Evolutionary conservation across 2,113 vertebrate species (phyloP), one percentile per base, ranked within the genome.

Genomic region (Corythoichthys intestinalis): DNA sequence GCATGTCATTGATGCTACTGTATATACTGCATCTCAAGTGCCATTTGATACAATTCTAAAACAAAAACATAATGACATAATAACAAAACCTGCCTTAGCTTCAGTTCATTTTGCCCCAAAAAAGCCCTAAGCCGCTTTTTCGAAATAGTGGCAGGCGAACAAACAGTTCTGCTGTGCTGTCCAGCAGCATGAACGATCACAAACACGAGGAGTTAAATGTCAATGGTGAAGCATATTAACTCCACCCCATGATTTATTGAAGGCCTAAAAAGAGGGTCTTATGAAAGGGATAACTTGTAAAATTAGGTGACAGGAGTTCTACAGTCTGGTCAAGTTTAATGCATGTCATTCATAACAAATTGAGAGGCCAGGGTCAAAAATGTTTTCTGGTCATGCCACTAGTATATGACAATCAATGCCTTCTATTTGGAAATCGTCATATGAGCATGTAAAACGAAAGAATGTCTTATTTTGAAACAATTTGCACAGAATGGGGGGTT

Each of bases 121-220:
- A 28, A 28, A 28, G 20, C 20, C 20, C 20, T 28, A 28, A 28
- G 1, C 20, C 20, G 75, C 75, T 62, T 44, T 65, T 63, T 35
- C 63, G 67, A 65, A 59, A 73, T 59, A 1, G 4, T 44, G 53
- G 44, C 67, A 71, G 77, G 66, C 69, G 63, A 79, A 83, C 82
- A 1, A 79, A 66, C 67, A 67, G 71, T 70, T 79, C 69, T 76
- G 56, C 39, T 71, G 12, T 46, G 48, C 65, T 49, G 70, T 72
- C 80, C 20, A 69, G 74, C 61, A 53, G 74, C 81, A 60, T 80
- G 67, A 80, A 85, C 75, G 74, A 78, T 73, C 73, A 68, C 82
- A 75, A 69, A 71, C 74, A 64, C 1, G 59, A 81, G 69, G 68
- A 80, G 78, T 65, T 73, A 84, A 74, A 84, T 84, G 81, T 87